These are phyloP conservation scores for Eudyptes chrysolophus DNA, from an alignment of 2,113 vertebrate genomes.

Conservation along the genomic window DNA sequence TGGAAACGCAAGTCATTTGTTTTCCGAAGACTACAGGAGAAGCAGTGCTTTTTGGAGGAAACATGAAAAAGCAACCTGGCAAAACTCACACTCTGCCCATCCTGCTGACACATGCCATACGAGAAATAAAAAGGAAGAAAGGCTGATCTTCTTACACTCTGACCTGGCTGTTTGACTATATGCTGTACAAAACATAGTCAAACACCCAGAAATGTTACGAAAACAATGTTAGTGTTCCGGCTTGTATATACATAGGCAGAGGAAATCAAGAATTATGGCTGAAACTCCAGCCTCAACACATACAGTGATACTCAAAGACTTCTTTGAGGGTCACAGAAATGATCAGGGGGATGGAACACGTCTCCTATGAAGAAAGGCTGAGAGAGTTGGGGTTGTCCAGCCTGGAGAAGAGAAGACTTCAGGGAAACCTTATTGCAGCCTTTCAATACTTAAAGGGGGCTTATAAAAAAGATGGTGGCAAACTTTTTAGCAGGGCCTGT, in stretches of 20 bases:
- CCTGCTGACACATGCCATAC: background rate
- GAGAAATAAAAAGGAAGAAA: background rate
- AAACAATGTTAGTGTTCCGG: background rate
- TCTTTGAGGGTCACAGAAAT: background rate
- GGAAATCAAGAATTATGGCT: background rate
- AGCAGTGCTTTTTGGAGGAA: background rate
- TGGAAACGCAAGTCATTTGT: background rate
- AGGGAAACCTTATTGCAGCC: no score
- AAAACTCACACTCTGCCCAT: background rate
- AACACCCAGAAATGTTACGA: background rate
- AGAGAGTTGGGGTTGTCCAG: no score
- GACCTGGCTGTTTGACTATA: background rate
- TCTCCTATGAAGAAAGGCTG: no score
- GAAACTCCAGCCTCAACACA: background rate
- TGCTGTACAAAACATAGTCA: background rate
- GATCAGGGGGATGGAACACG: no score
- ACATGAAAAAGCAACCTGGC: background rate
- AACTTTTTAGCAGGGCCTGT: no score
- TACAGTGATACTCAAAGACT: background rate
- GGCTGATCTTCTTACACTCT: background rate
- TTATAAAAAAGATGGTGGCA: no score
- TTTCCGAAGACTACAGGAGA: background rate
- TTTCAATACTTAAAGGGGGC: no score
- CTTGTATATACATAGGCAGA: background rate
- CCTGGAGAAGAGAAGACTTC: no score